Evolutionary conservation across 2,888 invertebrate genomes (phyloP), one percentile per base, ranked within the genome.

Genomic region (Thera britannica): DNA sequence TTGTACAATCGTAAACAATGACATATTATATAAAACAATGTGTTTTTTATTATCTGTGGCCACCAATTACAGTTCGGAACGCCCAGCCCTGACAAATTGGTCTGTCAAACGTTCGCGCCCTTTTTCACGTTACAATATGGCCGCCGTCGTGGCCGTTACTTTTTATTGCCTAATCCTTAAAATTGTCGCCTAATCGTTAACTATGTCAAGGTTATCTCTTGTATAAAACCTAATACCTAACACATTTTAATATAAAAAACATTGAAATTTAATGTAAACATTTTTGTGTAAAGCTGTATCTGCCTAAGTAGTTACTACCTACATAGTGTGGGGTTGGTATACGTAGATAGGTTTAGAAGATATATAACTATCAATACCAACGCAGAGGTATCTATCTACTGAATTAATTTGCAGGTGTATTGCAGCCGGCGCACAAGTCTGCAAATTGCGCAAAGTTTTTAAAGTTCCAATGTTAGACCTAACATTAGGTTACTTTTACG

Each of bases 1-100:
- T 7, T 76, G 78, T 76, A 76, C 75, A 79, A 79, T 75, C 67
- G 77, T 78, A 52, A 52, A 2, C 44, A 46, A 46, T 9, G 44
- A 46, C 44, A 46, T 46, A 46, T 9, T 9, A 78, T 82, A 83
- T 23, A 23, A 23, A 82, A 83, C 81, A 84, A 83, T 76, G 61
- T 61, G 62, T 67, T 75, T 76, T 73, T 74, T 75, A 74, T 75
- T 67, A 67, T 72, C 67, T 81, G 79, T 84, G 82, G 81, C 85
- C 85, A 81, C 89, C 90, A 90, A 90, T 90, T 90, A 89, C 83
- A 77, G 82, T 76, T 81, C 76, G 85, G 82, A 86, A 87, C 90
- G 89, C 89, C 90, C 87, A 80, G 76, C 73, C 82, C 84, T 89
- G 91, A 92, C 92, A 91, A 89, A 92, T 90, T 90, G 85, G 44